Percentiles rank a stretch among this genome's conserved stretches.
Evolutionary conservation across 2,888 invertebrate genomes (phyloP).

Genomic region (Poecilobothrus nobilitatus): DNA sequence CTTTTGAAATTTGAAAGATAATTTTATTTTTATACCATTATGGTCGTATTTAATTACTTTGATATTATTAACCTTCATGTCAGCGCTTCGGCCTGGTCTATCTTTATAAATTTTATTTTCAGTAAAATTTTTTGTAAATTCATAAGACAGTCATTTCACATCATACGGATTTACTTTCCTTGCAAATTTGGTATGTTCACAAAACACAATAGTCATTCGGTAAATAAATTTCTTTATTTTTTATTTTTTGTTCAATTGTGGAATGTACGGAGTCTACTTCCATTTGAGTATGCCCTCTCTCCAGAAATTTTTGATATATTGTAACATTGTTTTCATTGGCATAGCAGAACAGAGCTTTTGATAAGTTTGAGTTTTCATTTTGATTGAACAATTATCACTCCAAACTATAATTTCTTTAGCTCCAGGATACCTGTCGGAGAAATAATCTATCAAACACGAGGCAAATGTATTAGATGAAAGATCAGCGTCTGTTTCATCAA

Average conservation of each 20-base stretch:
- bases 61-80: background rate
- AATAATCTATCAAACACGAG: conserved; percentile 16
- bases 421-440: background rate
- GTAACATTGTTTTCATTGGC: conserved; percentile 12
- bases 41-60: conserved; percentile 7
- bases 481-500: conserved; percentile 17
- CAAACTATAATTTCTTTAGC: conserved; percentile 14
- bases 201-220: conserved; percentile 12
- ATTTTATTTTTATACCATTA: conserved; percentile 8
- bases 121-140: background rate
- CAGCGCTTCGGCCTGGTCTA: background rate
- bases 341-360: conserved; percentile 17
- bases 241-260: conserved; percentile 16
- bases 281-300: conserved; percentile 17
- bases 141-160: background rate
- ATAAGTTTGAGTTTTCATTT: conserved; percentile 15
- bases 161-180: conserved; percentile 15
- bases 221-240: conserved; percentile 14
- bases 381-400: conserved; percentile 16
- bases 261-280: conserved; percentile 16
- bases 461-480: conserved; percentile 17
- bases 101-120: background rate
- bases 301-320: conserved; percentile 14
- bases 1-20: no score
- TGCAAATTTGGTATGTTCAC: conserved; percentile 7